A percentile compares a stretch with the other conserved stretches of the same genome.
Conservation (phyloP, 1,140 invertebrate genomes). For the Leptoteleia sp. region DNA sequence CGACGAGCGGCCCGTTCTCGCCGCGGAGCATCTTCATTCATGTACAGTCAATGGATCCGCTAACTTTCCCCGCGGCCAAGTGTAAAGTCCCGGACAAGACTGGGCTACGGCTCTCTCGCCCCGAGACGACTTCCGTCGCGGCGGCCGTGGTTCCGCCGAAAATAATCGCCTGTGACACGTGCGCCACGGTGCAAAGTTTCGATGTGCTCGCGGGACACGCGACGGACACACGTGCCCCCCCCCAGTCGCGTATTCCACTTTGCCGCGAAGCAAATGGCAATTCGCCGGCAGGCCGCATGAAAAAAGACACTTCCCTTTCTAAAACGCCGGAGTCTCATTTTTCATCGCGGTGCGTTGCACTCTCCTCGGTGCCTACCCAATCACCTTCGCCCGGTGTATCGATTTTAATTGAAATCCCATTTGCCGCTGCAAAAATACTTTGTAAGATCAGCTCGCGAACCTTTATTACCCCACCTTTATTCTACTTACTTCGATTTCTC, state of each 20-base stretch:
- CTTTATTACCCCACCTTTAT: not conserved
- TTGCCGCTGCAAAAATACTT: conserved; percentile 22
- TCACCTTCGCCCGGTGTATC: conserved; percentile 20
- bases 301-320: conserved; percentile 70
- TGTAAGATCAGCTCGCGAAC: conserved; percentile 11
- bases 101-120: no score
- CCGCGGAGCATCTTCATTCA: conserved; percentile 73
- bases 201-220: conserved; percentile 23
- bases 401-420: conserved; percentile 39
- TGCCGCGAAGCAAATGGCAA: conserved; percentile 42
- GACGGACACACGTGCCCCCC: conserved; percentile 36
- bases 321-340: conserved; percentile 64
- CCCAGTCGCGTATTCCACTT: no score
- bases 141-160: conserved; percentile 47
- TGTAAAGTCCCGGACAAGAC: conserved; percentile 37
- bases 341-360: conserved; percentile 22
- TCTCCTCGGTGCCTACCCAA: conserved; percentile 31
- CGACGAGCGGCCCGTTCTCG: conserved; percentile 68
- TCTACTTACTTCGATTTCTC: conserved; percentile 4
- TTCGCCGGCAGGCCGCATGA: conserved; percentile 17
- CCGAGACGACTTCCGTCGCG: no score
- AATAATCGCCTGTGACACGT: conserved; percentile 63
- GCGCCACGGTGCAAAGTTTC: conserved; percentile 30
- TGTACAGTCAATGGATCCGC: conserved; percentile 59
- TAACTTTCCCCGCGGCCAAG: not conserved